Evolutionary conservation across 2,113 vertebrate genomes (phyloP), one percentile per base, ranked within the genome.

Genomic region (Mesocricetus auratus): DNA sequence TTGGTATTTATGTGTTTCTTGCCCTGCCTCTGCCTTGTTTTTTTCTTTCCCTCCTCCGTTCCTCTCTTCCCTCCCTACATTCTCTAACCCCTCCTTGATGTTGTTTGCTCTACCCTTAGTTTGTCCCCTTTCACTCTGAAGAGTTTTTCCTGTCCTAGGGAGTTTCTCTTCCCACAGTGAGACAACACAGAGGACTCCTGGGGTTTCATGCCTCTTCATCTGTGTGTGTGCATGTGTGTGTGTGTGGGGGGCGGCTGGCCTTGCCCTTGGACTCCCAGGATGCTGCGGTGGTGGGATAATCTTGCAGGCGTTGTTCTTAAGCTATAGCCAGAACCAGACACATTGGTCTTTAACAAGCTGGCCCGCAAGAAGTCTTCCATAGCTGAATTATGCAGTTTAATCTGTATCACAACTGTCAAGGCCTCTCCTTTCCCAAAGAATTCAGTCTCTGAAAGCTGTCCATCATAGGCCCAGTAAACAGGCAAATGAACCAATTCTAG

Each of bases 31-130:
- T n/a, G 45, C 0, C 42, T 56, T 26, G 22, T 1, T 17, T 4
- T 7, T 7, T 3, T 6, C 9, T 10, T 64, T 22, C 24, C 15
- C 7, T 12, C 53, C 45, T 31, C 2, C 3, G 0, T 26, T 11
- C 7, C 3, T 29, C 47, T 7, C 36, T 33, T 24, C 1, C 7
- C 21, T 22, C 39, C 15, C 39, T 50, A 19, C 9, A 5, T 0
- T 33, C 17, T 11, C 0, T 7, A 19, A 3, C 15, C 9, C 13
- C 24, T 71, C 12, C 12, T 21, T 42, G 24, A 5, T 33, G 62
- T 33, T 5, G 66, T 79, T 94, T 74, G 60, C 19, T 83, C 73
- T 89, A 12, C 33, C 15, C 31, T 60, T 33, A 16, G 10, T 78
- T 3, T 36, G 58, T 39, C 66, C 13, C 8, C n/a, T 53, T 73